Base-by-base conservation (phyloP, 2,888 invertebrate species). In the Hedya salicella region DNA sequence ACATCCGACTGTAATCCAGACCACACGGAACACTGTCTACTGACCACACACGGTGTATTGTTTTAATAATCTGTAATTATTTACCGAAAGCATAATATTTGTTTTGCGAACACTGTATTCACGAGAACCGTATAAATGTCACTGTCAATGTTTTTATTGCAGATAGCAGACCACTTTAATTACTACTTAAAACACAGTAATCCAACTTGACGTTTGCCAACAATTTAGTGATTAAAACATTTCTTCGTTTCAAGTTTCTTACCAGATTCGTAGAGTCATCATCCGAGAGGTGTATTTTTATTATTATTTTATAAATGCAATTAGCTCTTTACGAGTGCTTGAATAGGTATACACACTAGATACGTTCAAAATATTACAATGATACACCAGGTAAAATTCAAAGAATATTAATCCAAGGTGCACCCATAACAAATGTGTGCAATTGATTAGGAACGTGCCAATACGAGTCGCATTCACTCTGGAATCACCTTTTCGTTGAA, bases 371-470 rank as follows among this genome's bases (percentile, higher is more conserved):
- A n/a, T n/a, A n/a, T n/a, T n/a, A 11, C 14, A 19, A 39, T 19
- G 13, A 16, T 42, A 25, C 8, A 42, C 52, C 17, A 36, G 36
- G 32, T 16, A 36, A 32, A 36, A 53, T 36, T 59, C 16, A 25
- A 39, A 56, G 40, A 56, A 49, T 48, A 32, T 14, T 46, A 39
- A 36, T 17, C 59, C 84, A 87, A 86, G 84, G 84, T 84, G 79
- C 71, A 70, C 66, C 69, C 70, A 68, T 70, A 71, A 69, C 57
- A 68, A 69, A 65, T 70, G 71, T 75, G 72, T 73, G 72, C 75
- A 78, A 78, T 76, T 78, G 80, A 77, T 68, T 74, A 79, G 85
- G 86, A 89, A 83, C 89, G 91, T 92, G 91, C 91, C 91, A 87
- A 84, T 80, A 67, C 71, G 79, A 80, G 78, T 76, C 79, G 81